A percentile compares a stretch with the other conserved stretches of the same genome.
These are phyloP conservation scores for Drosophila pseudoananassae DNA, from an alignment of 1,140 invertebrate genomes.

Conservation along the genomic window DNA sequence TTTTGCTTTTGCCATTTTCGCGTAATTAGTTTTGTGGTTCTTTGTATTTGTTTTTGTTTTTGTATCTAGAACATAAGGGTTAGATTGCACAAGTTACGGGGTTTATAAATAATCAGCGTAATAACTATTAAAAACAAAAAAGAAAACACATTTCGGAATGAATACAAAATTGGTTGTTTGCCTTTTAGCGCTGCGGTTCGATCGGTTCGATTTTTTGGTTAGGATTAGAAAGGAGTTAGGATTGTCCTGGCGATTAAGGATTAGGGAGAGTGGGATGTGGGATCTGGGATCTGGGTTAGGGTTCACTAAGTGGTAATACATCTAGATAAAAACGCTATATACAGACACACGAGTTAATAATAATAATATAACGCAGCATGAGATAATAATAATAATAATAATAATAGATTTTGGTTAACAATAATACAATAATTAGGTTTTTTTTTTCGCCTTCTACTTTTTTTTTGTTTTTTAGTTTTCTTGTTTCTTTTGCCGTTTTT, in stretches of 20 bases:
- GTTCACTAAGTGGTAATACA: conserved; percentile 78
- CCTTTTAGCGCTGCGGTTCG: conserved; percentile 66
- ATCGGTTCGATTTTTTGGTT: conserved; percentile 19
- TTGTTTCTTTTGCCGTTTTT: conserved; percentile 34
- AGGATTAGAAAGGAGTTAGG: conserved; percentile 14
- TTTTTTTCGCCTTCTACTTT: conserved; percentile 35
- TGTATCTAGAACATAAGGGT: conserved; percentile 68
- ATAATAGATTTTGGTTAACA: conserved; percentile 82
- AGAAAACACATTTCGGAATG: conserved; percentile 70
- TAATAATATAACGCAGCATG: conserved; percentile 70
- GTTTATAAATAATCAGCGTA: conserved; percentile 68
- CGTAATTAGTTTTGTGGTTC: conserved; percentile 68
- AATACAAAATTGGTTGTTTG: conserved; percentile 71
- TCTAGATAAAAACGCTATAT: conserved; percentile 82
- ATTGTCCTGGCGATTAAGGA: conserved; percentile 34
- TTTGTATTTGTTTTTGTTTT: conserved; percentile 48
- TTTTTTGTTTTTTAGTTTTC: conserved; percentile 39
- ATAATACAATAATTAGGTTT: conserved; percentile 81
- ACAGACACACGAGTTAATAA: conserved; percentile 78
- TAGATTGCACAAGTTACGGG: conserved; percentile 75
- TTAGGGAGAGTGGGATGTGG: neutral
- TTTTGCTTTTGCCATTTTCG: conserved; percentile 60
- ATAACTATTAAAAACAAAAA: conserved; percentile 67
- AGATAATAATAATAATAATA: conserved; percentile 61
- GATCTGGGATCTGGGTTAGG: neutral